Evolutionary conservation across 1,140 invertebrate species (phyloP).

Genomic region (Nasonia longicornis): DNA sequence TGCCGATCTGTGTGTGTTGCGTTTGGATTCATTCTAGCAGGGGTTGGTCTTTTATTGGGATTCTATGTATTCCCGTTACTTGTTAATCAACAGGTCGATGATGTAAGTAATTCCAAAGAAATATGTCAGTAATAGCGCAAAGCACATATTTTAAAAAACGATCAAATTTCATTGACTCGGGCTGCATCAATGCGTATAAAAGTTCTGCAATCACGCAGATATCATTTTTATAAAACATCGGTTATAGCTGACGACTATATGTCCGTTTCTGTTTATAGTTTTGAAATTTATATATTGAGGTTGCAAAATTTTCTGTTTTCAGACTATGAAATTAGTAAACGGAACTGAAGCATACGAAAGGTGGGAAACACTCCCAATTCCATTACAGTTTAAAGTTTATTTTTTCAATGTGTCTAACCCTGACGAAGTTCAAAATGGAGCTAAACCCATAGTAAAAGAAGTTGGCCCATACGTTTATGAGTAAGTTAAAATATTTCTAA

Average conservation of each 20-base stretch:
- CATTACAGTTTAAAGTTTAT: slow-evolving; percentile 76
- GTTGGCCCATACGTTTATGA: slow-evolving; percentile 75
- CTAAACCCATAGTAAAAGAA: slow-evolving; percentile 70
- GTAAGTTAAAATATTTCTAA: slow-evolving; percentile 61
- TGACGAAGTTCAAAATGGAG: slow-evolving; percentile 73
- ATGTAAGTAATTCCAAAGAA: slow-evolving; percentile 59
- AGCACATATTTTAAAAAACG: too few relatives aligned
- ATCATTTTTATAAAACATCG: too few relatives aligned
- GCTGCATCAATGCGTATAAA: too few relatives aligned
- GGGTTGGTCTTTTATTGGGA: slow-evolving; percentile 61
- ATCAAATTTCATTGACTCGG: too few relatives aligned
- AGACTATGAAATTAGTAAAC: slow-evolving; percentile 67
- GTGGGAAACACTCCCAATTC: slow-evolving; percentile 72
- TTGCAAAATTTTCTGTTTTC: slow-evolving; percentile 39
- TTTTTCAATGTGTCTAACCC: slow-evolving; percentile 83
- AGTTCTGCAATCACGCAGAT: too few relatives aligned
- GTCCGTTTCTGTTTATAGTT: too few relatives aligned
- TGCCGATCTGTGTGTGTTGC: not conserved
- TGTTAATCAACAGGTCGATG: slow-evolving; percentile 64
- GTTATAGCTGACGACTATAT: too few relatives aligned
- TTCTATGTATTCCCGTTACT: slow-evolving; percentile 64
- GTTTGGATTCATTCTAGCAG: slow-evolving; percentile 58
- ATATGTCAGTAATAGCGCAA: too few relatives aligned
- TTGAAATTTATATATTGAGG: too few relatives aligned
- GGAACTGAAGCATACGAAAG: slow-evolving; percentile 68